Evolutionary conservation across 2,113 vertebrate genomes (phyloP).

Genomic region (Cryptomyrus ogoouensis): DNA sequence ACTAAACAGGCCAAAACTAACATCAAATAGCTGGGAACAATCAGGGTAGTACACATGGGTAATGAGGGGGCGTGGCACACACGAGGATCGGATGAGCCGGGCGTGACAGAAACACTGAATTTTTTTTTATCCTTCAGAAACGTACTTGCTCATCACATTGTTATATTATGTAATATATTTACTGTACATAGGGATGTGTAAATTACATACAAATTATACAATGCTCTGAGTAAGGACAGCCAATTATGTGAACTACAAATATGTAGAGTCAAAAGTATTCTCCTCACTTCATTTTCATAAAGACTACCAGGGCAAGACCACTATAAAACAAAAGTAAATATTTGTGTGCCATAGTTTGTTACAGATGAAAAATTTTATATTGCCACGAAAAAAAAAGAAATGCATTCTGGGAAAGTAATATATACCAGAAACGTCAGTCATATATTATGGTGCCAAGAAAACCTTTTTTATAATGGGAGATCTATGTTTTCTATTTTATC

Average conservation of each 20-base stretch:
- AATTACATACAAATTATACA: neutral
- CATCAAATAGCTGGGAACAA: too few relatives aligned
- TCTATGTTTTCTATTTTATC: neutral
- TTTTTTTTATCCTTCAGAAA: neutral
- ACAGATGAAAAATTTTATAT: neutral
- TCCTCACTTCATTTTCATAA: neutral
- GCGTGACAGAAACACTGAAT: neutral
- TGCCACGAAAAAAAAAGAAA: neutral
- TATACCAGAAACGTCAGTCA: neutral
- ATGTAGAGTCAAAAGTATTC: neutral
- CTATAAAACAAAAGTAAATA: neutral
- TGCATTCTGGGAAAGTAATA: neutral
- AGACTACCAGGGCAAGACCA: neutral
- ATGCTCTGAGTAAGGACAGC: neutral
- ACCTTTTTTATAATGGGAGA: neutral
- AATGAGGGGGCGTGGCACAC: too few relatives aligned
- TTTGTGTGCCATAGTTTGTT: neutral
- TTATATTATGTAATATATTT: neutral
- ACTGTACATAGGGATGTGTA: neutral
- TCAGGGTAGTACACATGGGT: too few relatives aligned
- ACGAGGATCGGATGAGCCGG: too few relatives aligned
- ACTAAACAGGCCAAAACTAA: too few relatives aligned
- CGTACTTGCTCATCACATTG: neutral
- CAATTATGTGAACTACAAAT: neutral
- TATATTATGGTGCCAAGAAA: neutral